Percentiles rank a stretch among this genome's conserved stretches.
Evolutionary conservation across 2,797 vertebrate genomes (phyloP).

Genomic region (Spinus olivaceus): DNA sequence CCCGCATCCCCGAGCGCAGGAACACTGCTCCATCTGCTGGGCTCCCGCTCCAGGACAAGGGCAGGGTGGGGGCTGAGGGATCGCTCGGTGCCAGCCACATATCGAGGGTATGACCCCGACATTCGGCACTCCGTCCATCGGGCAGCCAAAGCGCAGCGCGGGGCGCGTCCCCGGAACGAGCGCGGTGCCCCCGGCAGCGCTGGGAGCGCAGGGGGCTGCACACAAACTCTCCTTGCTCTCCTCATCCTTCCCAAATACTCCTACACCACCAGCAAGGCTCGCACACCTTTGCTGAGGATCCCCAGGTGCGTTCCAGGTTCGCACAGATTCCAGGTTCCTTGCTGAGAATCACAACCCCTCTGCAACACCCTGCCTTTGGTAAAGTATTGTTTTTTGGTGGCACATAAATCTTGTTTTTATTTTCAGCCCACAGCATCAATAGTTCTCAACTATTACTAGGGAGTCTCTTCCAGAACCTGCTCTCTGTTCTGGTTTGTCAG

Average conservation of each 20-base stretch:
- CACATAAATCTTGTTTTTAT: not conserved
- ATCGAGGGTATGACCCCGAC: not conserved
- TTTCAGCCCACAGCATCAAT: not conserved
- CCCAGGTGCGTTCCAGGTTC: not conserved
- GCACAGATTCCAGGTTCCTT: not conserved
- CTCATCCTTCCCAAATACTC: rapidly evolving
- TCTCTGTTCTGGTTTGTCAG: not conserved
- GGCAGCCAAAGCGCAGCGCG: not conserved
- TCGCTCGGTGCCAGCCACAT: rapidly evolving
- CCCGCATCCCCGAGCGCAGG: not conserved
- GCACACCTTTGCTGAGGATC: not conserved
- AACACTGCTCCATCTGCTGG: slow-evolving; percentile 73
- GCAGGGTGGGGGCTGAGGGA: rapidly evolving
- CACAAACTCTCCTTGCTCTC: not conserved
- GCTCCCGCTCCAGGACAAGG: not conserved
- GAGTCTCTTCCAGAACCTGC: not conserved
- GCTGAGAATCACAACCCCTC: not conserved
- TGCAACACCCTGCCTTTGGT: not conserved
- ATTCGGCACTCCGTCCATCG: not conserved
- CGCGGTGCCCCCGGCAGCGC: rapidly evolving
- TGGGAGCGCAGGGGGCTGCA: not conserved
- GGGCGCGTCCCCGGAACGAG: rapidly evolving
- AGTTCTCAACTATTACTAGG: not conserved
- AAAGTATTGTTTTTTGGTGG: not conserved
- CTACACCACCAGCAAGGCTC: rapidly evolving